phyloP scores from a whole-genome alignment of 92 coral and sea anemone species.

The Montipora capitata region DNA sequence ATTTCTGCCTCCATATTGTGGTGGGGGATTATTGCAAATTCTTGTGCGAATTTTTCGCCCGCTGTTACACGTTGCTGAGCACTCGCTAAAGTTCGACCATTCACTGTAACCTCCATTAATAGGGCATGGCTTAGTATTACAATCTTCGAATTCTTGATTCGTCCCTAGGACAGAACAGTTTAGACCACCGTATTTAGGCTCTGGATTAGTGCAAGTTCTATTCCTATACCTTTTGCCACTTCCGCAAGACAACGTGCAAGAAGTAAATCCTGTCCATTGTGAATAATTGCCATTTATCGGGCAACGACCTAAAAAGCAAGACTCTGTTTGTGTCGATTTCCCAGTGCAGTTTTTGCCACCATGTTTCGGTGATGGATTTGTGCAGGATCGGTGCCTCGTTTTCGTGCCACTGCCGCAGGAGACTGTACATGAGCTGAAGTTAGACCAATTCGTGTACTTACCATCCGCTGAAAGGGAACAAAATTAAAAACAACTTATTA shows the following conservation, averaged over 20 bases:
- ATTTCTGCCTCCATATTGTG: slow-evolving; percentile 82
- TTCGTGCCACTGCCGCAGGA: slow-evolving; percentile 82
- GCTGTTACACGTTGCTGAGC: slow-evolving; percentile 79
- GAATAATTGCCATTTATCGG: slow-evolving; percentile 84
- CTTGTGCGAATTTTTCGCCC: slow-evolving; percentile 72
- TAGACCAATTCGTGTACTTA: slow-evolving; percentile 85
- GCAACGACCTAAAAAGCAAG: slow-evolving; percentile 80
- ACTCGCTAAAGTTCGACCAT: slow-evolving; percentile 80
- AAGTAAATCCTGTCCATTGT: slow-evolving; percentile 79
- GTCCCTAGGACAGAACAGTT: slow-evolving; percentile 79
- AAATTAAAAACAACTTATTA: slow-evolving; percentile 34
- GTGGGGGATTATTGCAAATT: slow-evolving; percentile 80
- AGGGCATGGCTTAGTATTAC: slow-evolving; percentile 86
- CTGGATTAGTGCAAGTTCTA: slow-evolving; percentile 83
- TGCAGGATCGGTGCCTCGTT: slow-evolving; percentile 79
- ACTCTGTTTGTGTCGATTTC: slow-evolving; percentile 26
- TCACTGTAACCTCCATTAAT: slow-evolving; percentile 82
- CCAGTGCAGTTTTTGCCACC: slow-evolving; percentile 89
- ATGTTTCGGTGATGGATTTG: slow-evolving; percentile 88
- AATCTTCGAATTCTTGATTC: slow-evolving; percentile 41
- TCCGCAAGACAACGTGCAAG: slow-evolving; percentile 82
- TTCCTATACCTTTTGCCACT: slow-evolving; percentile 72
- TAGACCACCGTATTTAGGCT: slow-evolving; percentile 79
- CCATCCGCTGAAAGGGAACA: slow-evolving; percentile 72
- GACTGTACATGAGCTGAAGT: slow-evolving; percentile 78